Evolutionary conservation across 1,140 invertebrate species (phyloP), one percentile per base, ranked within the genome.

Genomic region (Atopsyche davidsoni): DNA sequence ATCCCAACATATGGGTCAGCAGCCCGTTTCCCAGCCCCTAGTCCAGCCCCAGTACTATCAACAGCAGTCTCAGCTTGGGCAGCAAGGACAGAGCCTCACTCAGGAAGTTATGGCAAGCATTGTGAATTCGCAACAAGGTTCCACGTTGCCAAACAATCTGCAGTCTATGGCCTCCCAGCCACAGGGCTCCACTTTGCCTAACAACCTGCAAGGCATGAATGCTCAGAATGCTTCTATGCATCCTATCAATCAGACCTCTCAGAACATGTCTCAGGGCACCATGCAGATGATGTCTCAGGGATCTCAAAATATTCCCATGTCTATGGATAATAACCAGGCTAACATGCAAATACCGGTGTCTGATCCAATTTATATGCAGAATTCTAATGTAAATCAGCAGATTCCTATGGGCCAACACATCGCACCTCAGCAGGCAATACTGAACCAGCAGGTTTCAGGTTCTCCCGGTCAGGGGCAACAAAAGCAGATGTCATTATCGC

Each of bases 231-330:
- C 73, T 22, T 58, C 59, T 6, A 70, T 74, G 34, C 70, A 73
- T 40, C 57, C 64, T 21, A 71, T 72, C 60, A 62, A 66, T 43
- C 62, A 72, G 24, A 74, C 77, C 41, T 69, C 78, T 43, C 75
- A 75, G 49, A 78, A 68, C 56, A 73, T 79, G 61, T 69, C 77
- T 4, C 77, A 78, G 62, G 73, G 73, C 45, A 71, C 76, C 53
- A 76, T 80, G 51, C 73, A 79, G 47, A 70, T 79, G 63, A 76
- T 80, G 65, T 63, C 71, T 10, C 68, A 74, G 41, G 61, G 75
- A 39, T 69, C 67, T 46, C 77, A 69, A 60, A 79, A 73, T 63
- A 72, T 72, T 66, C 68, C 71, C 59, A 74, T 74, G 69, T 67
- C 70, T 59, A 65, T 73, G 60, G 72, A 74, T 62, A 66, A 63